Percentiles rank a stretch among this genome's conserved stretches.
Conservation (phyloP, 2,888 invertebrate species). For the Drosophila robusta region DNA sequence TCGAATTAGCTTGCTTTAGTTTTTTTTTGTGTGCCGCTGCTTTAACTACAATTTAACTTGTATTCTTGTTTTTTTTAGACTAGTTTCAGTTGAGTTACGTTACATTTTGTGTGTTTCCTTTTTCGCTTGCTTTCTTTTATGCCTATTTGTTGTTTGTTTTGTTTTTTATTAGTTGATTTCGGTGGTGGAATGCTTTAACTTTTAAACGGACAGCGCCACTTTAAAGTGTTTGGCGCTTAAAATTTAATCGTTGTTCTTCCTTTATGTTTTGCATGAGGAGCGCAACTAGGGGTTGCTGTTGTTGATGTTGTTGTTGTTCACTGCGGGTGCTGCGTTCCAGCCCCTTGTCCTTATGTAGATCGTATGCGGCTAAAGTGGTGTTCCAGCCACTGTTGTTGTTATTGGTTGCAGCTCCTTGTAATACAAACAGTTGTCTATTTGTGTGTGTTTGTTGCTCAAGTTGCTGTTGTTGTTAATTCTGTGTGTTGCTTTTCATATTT, state of each 20-base stretch:
- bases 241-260: conserved; percentile 31
- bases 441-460: conserved; percentile 4
- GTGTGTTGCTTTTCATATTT: conserved; percentile 77
- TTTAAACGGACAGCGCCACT: conserved; percentile 46
- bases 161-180: conserved; percentile 47
- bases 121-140: conserved; percentile 10
- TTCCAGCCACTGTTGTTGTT: conserved; percentile 26
- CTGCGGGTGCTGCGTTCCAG: conserved; percentile 3
- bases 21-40: conserved; percentile 20
- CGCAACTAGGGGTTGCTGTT: conserved; percentile 6
- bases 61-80: conserved; percentile 49
- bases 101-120: conserved; percentile 55
- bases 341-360: conserved; percentile 26
- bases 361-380: conserved; percentile 6
- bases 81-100: conserved; percentile 82
- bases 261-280: conserved; percentile 7
- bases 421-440: conserved; percentile 4
- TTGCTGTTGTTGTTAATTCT: conserved; percentile 28
- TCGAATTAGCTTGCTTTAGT: conserved; percentile 8
- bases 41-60: conserved; percentile 16
- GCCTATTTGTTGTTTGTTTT: conserved; percentile 13
- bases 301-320: conserved; percentile 11
- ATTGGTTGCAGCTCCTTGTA: conserved; percentile 12
- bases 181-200: conserved; percentile 77
- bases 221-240: conserved; percentile 50